Evolutionary conservation across 2,888 invertebrate genomes (phyloP), one percentile per base, ranked within the genome.

Genomic region (Hypercompe scribonia): DNA sequence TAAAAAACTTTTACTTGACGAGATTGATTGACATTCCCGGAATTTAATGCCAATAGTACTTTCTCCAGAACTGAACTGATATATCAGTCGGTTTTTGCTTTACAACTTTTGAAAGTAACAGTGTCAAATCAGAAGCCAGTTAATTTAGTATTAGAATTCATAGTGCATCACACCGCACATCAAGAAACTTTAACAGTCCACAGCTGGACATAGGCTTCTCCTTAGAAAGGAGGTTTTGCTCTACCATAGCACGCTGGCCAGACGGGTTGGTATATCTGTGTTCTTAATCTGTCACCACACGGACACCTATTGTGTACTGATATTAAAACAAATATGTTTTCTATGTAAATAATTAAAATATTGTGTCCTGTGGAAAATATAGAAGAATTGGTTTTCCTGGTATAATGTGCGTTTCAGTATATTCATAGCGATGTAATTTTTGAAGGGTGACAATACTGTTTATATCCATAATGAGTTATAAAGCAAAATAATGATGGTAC

Each of bases 11-110:
- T 93, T 90, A 78, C 90, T 73, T 21, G 77, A 70, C 73, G 87
- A 87, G 86, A 89, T 88, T 86, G 89, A 77, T 80, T 81, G 76
- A 74, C 78, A 74, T 68, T 72, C 28, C 2, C 70, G n/a, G n/a
- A 89, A 88, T 86, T 85, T 83, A 1, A n/a, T 33, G n/a, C 11
- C 76, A 81, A 74, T 78, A 83, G 73, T 75, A 75, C 84, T 77
- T 86, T 83, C 84, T 82, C 88, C 91, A 92, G 88, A 90, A 92
- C 94, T 72, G 75, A 73, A 80, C 79, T 86, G 85, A 87, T 88
- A 87, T 84, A 90, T 93, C 92, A 91, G 89, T 85, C 88, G 91
- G 88, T 42, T 90, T 91, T 90, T 89, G 74, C 67, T 72, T 72
- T 73, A 75, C 82, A 81, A 85, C n/a, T 84, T 83, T 34, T 74